phyloP scores from a whole-genome alignment of 2,113 vertebrate genomes.

The Rhineura floridana region DNA sequence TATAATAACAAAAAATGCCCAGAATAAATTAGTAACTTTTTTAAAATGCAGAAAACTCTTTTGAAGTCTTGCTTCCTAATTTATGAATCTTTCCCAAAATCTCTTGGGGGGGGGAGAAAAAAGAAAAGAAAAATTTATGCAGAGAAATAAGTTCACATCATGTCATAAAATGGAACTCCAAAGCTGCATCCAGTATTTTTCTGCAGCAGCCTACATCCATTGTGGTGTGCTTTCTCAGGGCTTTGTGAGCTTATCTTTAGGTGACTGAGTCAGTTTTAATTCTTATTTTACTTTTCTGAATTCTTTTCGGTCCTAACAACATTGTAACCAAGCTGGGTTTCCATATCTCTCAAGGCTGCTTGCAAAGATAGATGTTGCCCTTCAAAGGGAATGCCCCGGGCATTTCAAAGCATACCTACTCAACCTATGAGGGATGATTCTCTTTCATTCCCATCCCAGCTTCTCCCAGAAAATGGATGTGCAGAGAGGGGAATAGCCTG shows the following conservation, averaged over 20 bases:
- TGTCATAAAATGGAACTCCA: neutral
- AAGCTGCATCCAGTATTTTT: neutral
- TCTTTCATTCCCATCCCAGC: no score
- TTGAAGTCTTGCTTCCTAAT: neutral
- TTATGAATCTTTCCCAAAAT: fast-evolving
- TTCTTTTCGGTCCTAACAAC: neutral
- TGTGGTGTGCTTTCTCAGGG: no score
- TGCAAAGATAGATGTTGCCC: no score
- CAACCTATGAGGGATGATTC: no score
- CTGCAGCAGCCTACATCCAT: no score
- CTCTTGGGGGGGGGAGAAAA: neutral
- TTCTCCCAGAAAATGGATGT: no score
- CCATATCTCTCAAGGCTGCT: no score
- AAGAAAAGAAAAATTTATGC: neutral
- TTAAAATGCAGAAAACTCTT: neutral
- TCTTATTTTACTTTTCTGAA: neutral
- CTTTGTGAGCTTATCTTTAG: no score
- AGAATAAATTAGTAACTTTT: neutral
- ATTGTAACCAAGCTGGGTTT: no score
- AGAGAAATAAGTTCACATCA: neutral
- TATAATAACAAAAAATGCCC: neutral
- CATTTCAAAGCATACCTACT: no score
- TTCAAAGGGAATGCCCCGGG: no score
- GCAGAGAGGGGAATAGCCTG: no score
- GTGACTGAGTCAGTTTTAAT: neutral